Conservation (phyloP, 2,888 invertebrate species). For the Tineola bisselliella region DNA sequence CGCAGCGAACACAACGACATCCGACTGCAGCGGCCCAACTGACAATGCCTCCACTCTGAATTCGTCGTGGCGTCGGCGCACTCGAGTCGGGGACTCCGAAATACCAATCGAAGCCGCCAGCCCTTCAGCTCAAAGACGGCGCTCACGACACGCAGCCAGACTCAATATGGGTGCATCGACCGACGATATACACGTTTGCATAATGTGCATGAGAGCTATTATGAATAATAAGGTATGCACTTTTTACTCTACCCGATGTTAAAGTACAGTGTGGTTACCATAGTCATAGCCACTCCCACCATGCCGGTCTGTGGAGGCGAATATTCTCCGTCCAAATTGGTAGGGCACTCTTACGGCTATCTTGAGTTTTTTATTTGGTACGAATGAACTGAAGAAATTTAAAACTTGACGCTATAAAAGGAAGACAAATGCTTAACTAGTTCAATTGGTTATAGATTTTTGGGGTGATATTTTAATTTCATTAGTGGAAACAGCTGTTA, state of each 20-base stretch:
- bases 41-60: conserved; percentile 24
- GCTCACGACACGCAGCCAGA: conserved; percentile 86
- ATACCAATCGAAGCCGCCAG: conserved; percentile 42
- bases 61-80: conserved; percentile 37
- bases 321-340: too few species aligned
- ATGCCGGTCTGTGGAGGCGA: too few species aligned
- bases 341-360: too few species aligned
- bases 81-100: conserved; percentile 33
- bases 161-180: conserved; percentile 95
- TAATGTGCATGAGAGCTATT: conserved; percentile 98
- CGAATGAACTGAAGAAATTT: too few species aligned
- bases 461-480: too few species aligned
- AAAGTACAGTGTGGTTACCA: too few species aligned
- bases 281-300: too few species aligned
- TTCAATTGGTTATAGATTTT: too few species aligned
- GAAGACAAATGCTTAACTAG: too few species aligned
- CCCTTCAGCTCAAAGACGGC: conserved; percentile 61
- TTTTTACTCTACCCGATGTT: not conserved
- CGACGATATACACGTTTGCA: conserved; percentile 99
- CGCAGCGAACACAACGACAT: conserved; percentile 44
- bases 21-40: conserved; percentile 51
- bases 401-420: too few species aligned
- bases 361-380: too few species aligned
- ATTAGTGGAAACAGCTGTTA: too few species aligned
- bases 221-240: conserved; percentile 94